These are phyloP conservation scores for Drosophila sturtevanti DNA, from an alignment of 1,140 invertebrate genomes.

Conservation along the genomic window DNA sequence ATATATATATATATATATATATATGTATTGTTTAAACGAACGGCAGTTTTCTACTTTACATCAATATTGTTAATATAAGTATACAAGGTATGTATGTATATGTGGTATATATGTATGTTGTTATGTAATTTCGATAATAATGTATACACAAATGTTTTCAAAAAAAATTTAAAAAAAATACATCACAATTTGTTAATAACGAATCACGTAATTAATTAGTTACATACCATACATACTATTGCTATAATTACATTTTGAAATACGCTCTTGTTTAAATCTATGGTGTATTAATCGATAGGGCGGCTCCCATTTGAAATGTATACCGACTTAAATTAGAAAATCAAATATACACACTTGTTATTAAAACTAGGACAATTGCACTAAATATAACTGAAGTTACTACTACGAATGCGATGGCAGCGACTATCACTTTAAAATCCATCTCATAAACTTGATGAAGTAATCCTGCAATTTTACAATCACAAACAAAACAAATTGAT, in stretches of 20 bases:
- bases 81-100: background rate
- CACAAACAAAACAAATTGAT: constrained; percentile 66
- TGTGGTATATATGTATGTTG: background rate
- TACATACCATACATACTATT: constrained; percentile 38
- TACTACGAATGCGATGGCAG: constrained; percentile 72
- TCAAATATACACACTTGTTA: constrained; percentile 61
- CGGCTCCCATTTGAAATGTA: constrained; percentile 8
- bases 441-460: constrained; percentile 82
- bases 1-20: background rate
- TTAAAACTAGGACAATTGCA: constrained; percentile 46
- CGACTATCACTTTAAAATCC: constrained; percentile 81
- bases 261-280: constrained; percentile 33
- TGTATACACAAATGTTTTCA: constrained; percentile 13
- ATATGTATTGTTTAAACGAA: background rate
- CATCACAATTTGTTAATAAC: constrained; percentile 50
- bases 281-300: background rate
- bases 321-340: constrained; percentile 38
- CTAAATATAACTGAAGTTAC: constrained; percentile 52
- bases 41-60: constrained; percentile 14
- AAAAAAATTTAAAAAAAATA: constrained; percentile 17
- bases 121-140: constrained; percentile 1
- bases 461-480: constrained; percentile 81
- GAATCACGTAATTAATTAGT: constrained; percentile 46
- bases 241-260: constrained; percentile 42
- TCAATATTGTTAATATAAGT: background rate